These are phyloP conservation scores for Cloeon dipterum DNA, from an alignment of 2,888 invertebrate genomes.

Conservation along the genomic window DNA sequence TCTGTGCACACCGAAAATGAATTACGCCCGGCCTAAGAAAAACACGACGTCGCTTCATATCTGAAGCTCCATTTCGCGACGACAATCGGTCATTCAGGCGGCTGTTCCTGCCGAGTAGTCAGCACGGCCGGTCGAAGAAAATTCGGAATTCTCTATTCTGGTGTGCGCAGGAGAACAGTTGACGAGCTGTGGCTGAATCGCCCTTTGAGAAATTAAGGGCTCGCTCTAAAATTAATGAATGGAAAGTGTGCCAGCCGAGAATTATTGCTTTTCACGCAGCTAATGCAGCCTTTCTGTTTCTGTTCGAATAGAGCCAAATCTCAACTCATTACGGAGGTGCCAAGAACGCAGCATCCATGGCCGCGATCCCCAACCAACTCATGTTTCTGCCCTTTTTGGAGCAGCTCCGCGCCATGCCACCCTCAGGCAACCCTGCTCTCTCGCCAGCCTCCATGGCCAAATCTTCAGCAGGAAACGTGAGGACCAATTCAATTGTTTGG, in stretches of 20 bases:
- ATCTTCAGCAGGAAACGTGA: constrained; percentile 5
- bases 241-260: not conserved
- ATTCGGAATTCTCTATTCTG: no score
- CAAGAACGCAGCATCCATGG: constrained; percentile 18
- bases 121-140: no score
- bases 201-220: not conserved
- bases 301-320: constrained; percentile 26
- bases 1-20: no score
- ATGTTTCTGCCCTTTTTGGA: constrained; percentile 48
- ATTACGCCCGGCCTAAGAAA: no score
- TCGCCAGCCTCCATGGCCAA: constrained; percentile 11
- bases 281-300: not conserved
- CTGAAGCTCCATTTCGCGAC: no score
- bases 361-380: no score
- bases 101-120: no score
- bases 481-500: constrained; percentile 17
- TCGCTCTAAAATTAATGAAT: constrained; percentile 1
- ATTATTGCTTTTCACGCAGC: not conserved
- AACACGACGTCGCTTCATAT: no score
- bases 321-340: constrained; percentile 27
- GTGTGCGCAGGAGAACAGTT: no score
- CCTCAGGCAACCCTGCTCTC: constrained; percentile 13
- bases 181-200: constrained; percentile 1
- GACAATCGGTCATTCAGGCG: no score
- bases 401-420: constrained; percentile 22